Evolutionary conservation across 2,113 vertebrate genomes (phyloP), one percentile per base, ranked within the genome.

Genomic region (Sinocyclocheilus grahami): DNA sequence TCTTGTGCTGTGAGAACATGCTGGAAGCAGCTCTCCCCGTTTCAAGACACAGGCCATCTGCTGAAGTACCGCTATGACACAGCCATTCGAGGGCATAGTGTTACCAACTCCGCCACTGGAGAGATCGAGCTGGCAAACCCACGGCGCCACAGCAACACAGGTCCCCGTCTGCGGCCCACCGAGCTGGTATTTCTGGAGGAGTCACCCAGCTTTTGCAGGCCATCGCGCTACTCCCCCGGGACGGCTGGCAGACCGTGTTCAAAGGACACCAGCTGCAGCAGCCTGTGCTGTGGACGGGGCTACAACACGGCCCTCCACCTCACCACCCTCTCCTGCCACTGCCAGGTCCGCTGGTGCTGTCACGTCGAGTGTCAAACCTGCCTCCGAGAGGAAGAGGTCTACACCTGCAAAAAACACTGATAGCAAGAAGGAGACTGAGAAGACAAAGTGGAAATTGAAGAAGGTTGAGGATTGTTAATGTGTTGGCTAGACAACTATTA

Each of bases 271-370:
- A 99, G 95, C 90, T 99, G 98, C 55, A 95, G 97, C 92, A 98
- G 96, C 85, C 92, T 99, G 91, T 99, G 98, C 94, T 99, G 98
- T 1, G 98, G 98, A 4, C 94, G 97, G 0, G 98, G 98, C 60
- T 98, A 99, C 6, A 98, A 99, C 95, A 99, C 97, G 8, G 98
- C 98, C 92, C 96, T 97, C 92, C 96, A 90, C 63, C 94, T 98
- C 94, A 97, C 95, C 78, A 96, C 96, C 82, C 95, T 98, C 91
- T 97, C 98, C 60, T 99, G 98, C 95, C 96, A 98, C 92, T 99
- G 98, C 89, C 98, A 98, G 92, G 98, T 99, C 69, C 98, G 96
- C 91, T 99, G 98, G 98, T 99, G 98, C 92, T 99, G 98, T 93
- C 97, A 98, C 0, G 98, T 99, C 88, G 97, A 99, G 92, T 99